phyloP scores from a whole-genome alignment of 2,797 vertebrate species.

The Sciaenops ocellatus region DNA sequence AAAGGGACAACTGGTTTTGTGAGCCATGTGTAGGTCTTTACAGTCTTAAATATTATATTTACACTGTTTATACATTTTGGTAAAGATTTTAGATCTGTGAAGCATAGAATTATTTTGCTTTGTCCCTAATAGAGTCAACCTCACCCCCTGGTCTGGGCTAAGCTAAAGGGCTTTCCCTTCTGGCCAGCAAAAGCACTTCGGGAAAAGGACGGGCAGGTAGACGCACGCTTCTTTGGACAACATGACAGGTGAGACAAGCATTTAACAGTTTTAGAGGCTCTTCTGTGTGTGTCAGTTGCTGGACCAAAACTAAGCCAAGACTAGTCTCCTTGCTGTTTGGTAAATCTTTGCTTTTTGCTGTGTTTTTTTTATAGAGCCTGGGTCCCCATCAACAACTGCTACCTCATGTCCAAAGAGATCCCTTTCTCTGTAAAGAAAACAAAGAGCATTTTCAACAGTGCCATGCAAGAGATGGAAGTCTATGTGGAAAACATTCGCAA shows the following conservation, averaged over 20 bases:
- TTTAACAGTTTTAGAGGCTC: background rate
- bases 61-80: background rate
- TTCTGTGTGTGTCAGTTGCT: background rate
- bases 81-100: slow-evolving; percentile 6
- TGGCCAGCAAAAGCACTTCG: slow-evolving; percentile 99
- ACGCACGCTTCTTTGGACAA: slow-evolving; percentile 98
- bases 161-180: slow-evolving; percentile 98
- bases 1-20: slow-evolving; percentile 99
- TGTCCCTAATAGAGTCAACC: slow-evolving; percentile 91
- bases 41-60: background rate
- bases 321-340: background rate
- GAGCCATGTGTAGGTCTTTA: slow-evolving; percentile 95
- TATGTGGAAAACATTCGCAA: slow-evolving; percentile 98
- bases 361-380: slow-evolving; percentile 88
- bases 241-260: slow-evolving; percentile 92
- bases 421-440: slow-evolving; percentile 99
- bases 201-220: slow-evolving; percentile 98
- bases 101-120: slow-evolving; percentile 20
- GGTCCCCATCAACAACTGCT: slow-evolving; percentile 99
- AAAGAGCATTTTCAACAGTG: slow-evolving; percentile 99
- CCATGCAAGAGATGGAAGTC: slow-evolving; percentile 99
- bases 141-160: slow-evolving; percentile 98
- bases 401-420: slow-evolving; percentile 99
- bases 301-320: background rate
- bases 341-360: background rate